These are phyloP conservation scores for Microplitis deprimator DNA, from an alignment of 2,888 invertebrate genomes.

Conservation along the genomic window DNA sequence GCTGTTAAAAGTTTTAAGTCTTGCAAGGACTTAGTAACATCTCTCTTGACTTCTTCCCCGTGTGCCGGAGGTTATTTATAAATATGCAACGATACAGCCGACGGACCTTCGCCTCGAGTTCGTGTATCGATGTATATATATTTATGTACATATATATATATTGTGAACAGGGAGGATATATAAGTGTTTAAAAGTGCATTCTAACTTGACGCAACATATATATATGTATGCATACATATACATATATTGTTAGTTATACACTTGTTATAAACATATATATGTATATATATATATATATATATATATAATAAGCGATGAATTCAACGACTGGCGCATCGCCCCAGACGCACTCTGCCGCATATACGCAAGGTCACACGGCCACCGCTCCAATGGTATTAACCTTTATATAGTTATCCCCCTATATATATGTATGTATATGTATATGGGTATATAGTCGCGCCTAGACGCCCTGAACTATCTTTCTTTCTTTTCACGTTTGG, in stretches of 20 bases:
- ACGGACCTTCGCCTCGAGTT: slow-evolving; percentile 56
- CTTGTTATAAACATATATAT: neutral
- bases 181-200: slow-evolving; percentile 12
- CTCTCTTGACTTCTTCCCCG: slow-evolving; percentile 27
- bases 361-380: slow-evolving; percentile 69
- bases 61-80: slow-evolving; percentile 62
- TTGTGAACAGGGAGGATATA: neutral
- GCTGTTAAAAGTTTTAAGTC: neutral
- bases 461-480: slow-evolving; percentile 19
- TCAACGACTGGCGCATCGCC: slow-evolving; percentile 45
- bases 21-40: slow-evolving; percentile 35
- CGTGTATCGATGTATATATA: slow-evolving; percentile 12
- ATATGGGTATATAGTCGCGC: slow-evolving; percentile 36
- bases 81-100: slow-evolving; percentile 59
- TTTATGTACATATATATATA: neutral
- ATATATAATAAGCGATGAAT: neutral
- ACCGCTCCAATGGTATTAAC: slow-evolving; percentile 65
- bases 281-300: neutral
- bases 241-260: slow-evolving; percentile 2
- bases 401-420: slow-evolving; percentile 44
- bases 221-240: neutral
- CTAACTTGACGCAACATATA: neutral
- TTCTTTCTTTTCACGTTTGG: slow-evolving; percentile 15
- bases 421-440: slow-evolving; percentile 12
- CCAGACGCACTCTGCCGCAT: slow-evolving; percentile 59